Conservation (phyloP, 2,113 vertebrate genomes). For the Nycticorax nycticorax region DNA sequence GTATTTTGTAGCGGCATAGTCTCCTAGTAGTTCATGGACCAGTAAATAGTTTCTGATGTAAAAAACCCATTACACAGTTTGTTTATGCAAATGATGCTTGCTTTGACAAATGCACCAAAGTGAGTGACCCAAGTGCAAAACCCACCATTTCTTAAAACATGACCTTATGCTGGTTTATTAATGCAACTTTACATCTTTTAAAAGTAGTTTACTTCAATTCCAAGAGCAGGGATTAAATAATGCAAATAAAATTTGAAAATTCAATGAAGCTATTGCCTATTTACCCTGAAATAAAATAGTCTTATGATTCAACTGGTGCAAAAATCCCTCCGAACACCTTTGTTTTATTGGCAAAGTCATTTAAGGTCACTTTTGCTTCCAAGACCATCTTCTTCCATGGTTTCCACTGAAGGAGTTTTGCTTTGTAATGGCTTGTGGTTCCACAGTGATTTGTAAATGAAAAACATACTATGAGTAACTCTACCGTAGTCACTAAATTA, state of each 20-base stretch:
- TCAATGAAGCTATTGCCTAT: conserved; percentile 72
- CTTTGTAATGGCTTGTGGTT: conserved; percentile 81
- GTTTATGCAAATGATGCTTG: conserved; percentile 25
- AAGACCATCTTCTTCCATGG: conserved; percentile 65
- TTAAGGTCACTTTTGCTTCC: conserved; percentile 80
- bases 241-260: conserved; percentile 70
- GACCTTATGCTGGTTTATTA: conserved; percentile 70
- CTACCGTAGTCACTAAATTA: conserved; percentile 54
- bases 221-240: conserved; percentile 77
- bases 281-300: conserved; percentile 74
- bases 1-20: neutral
- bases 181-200: conserved; percentile 72
- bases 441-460: conserved; percentile 78
- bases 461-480: conserved; percentile 64
- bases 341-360: conserved; percentile 73
- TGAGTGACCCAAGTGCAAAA: conserved; percentile 36
- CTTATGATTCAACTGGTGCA: conserved; percentile 65
- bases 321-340: conserved; percentile 74
- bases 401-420: conserved; percentile 64
- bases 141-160: conserved; percentile 48
- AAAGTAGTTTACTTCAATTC: conserved; percentile 74
- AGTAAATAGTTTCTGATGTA: conserved; percentile 56
- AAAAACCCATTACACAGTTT: conserved; percentile 12
- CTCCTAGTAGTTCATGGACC: conserved; percentile 3
- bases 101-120: conserved; percentile 23